A percentile compares a stretch with the other conserved stretches of the same genome.
Conservation (phyloP, 2,797 vertebrate species). For the Poecile montanus region DNA sequence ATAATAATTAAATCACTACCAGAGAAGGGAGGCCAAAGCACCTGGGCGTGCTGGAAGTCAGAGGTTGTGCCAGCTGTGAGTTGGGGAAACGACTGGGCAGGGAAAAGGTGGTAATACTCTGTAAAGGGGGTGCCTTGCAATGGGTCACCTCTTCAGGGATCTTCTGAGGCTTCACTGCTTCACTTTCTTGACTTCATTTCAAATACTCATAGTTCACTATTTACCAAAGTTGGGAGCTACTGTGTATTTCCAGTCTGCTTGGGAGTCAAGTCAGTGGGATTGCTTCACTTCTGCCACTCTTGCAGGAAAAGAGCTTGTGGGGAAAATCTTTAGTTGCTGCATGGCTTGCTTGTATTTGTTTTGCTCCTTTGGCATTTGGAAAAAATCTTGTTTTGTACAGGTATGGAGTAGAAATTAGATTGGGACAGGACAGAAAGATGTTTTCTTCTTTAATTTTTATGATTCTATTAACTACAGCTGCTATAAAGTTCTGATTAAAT, state of each 20-base stretch:
- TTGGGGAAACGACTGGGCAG: neutral
- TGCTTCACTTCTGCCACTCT: neutral
- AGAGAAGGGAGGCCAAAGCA: neutral
- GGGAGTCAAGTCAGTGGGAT: neutral
- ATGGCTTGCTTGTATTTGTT: neutral
- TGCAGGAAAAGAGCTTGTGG: neutral
- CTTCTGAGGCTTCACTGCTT: neutral
- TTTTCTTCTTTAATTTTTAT: neutral
- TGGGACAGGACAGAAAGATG: neutral
- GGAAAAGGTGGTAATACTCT: neutral
- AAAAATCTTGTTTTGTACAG: neutral
- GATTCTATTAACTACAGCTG: neutral
- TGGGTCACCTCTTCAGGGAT: neutral
- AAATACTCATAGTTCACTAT: rapidly evolving
- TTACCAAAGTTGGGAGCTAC: neutral
- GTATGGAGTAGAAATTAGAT: neutral
- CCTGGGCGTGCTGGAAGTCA: neutral
- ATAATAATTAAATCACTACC: neutral
- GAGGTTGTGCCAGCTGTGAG: neutral
- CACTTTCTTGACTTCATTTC: neutral
- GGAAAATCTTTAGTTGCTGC: neutral
- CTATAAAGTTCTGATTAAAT: neutral
- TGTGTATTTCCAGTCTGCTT: neutral
- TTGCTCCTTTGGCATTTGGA: neutral
- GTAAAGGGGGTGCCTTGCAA: rapidly evolving